These are phyloP conservation scores for Scaptomyza cyrtandrae DNA, from an alignment of 2,888 invertebrate genomes.

Conservation along the genomic window DNA sequence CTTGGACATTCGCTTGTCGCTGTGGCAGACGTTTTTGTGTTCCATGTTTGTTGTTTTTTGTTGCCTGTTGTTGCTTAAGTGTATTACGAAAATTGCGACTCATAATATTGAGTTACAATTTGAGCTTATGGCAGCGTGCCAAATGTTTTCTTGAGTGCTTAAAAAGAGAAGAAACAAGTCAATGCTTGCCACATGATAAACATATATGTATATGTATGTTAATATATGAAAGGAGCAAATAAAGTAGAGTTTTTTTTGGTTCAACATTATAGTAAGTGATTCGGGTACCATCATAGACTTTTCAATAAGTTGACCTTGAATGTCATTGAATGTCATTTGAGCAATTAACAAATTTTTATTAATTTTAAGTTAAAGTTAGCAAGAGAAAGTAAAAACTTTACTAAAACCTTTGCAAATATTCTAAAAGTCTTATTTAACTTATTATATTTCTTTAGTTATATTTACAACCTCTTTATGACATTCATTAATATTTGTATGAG, in stretches of 20 bases:
- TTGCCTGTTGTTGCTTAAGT: conserved; percentile 23
- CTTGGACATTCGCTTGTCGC: conserved; percentile 50
- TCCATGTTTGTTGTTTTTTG: conserved; percentile 2
- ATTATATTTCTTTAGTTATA: background rate
- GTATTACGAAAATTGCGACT: conserved; percentile 20
- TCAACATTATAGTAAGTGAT: background rate
- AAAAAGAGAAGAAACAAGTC: background rate
- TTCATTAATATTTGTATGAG: conserved; percentile 17
- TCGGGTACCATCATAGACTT: background rate
- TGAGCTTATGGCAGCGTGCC: conserved; percentile 20
- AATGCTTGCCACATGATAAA: too few relatives aligned
- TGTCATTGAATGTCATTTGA: too few relatives aligned
- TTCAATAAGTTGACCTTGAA: background rate
- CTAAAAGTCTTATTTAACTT: background rate
- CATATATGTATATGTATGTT: background rate
- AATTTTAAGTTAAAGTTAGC: too few relatives aligned
- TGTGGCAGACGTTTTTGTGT: conserved; percentile 12
- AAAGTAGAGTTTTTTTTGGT: background rate
- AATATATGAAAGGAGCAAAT: background rate
- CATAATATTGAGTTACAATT: conserved; percentile 47
- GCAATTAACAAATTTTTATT: too few relatives aligned
- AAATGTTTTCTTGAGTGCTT: conserved; percentile 1
- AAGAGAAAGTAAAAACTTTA: too few relatives aligned
- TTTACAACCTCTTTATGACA: background rate
- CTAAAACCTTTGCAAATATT: background rate